These are phyloP conservation scores for Pitangus sulphuratus DNA, from an alignment of 2,797 vertebrate species.

Conservation along the genomic window DNA sequence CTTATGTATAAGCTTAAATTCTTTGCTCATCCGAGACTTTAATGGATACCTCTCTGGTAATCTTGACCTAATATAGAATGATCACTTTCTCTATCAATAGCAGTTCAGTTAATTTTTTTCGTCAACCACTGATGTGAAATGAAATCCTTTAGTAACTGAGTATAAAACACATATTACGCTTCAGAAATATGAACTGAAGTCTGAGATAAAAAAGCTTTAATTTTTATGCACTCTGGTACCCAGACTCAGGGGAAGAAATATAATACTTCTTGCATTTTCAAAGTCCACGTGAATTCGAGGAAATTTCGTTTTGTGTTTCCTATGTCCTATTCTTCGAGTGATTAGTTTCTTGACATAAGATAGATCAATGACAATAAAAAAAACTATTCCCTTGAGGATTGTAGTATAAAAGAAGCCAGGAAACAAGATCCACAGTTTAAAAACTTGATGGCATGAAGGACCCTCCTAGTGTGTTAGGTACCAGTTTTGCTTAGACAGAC, in stretches of 20 bases:
- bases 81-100: background rate
- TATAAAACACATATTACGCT: slow-evolving; percentile 16
- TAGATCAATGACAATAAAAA: background rate
- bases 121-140: background rate
- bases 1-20: background rate
- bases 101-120: slow-evolving; percentile 13
- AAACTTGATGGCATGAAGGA: background rate
- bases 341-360: slow-evolving; percentile 4
- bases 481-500: background rate
- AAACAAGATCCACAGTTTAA: slow-evolving; percentile 8
- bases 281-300: background rate
- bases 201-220: background rate
- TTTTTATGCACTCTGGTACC: background rate
- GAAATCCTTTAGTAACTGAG: background rate
- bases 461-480: background rate
- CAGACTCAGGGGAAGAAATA: background rate
- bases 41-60: background rate
- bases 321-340: background rate
- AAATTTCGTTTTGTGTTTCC: background rate
- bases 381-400: background rate
- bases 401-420: background rate
- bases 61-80: background rate
- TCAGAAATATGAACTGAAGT: background rate
- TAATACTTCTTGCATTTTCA: background rate
- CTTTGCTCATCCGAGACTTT: background rate